These are phyloP conservation scores for Nothoprocta perdicaria DNA, from an alignment of 2,113 vertebrate species.

Conservation along the genomic window DNA sequence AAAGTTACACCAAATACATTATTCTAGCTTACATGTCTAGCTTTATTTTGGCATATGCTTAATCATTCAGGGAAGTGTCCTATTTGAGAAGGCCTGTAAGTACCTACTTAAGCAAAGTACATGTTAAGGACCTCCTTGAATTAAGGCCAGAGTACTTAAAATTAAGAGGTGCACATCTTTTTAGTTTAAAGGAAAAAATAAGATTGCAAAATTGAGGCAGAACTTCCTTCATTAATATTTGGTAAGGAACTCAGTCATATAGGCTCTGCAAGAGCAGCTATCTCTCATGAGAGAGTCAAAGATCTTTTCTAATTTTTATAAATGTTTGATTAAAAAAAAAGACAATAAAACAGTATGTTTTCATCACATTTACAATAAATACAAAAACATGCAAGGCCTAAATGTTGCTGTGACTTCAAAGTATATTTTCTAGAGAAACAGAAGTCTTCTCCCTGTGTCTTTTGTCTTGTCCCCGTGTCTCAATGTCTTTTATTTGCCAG, in stretches of 20 bases:
- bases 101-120: not conserved
- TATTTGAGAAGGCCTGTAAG: not conserved
- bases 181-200: not conserved
- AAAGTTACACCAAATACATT: not conserved
- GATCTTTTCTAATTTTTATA: not conserved
- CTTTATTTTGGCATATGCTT: constrained; percentile 5
- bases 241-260: not conserved
- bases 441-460: not conserved
- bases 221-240: not conserved
- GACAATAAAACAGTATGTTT: not conserved
- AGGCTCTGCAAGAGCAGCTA: not conserved
- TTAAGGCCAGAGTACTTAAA: not conserved
- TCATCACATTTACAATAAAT: not conserved
- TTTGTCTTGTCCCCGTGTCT: too few relatives aligned
- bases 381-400: not conserved
- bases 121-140: not conserved
- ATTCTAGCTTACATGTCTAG: not conserved
- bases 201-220: not conserved
- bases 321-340: not conserved
- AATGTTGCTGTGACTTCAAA: not conserved
- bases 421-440: not conserved
- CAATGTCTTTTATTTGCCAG: not conserved
- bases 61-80: not conserved
- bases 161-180: not conserved
- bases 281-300: not conserved